Conservation (phyloP, 2,797 vertebrate genomes). For the Anisognathus igniventris region DNA sequence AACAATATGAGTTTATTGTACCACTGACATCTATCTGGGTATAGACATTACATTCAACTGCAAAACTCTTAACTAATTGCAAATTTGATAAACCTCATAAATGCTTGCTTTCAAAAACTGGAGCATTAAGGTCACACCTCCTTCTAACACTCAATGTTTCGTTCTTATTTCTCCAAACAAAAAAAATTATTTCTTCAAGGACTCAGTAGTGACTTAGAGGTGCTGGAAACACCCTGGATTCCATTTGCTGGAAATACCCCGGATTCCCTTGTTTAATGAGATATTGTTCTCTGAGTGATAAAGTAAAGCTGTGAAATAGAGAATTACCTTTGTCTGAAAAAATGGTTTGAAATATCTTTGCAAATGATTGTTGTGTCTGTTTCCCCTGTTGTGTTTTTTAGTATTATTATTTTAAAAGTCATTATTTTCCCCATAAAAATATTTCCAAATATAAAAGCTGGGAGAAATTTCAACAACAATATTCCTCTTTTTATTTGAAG, state of each 20-base stretch:
- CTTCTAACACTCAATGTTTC: not conserved
- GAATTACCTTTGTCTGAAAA: not conserved
- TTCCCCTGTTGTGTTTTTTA: not conserved
- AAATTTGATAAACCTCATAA: not conserved
- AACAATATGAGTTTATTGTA: not conserved
- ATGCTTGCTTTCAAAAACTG: not conserved
- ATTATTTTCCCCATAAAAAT: not conserved
- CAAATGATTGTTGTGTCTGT: not conserved
- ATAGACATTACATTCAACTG: not conserved
- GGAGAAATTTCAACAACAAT: not conserved
- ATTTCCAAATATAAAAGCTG: not conserved
- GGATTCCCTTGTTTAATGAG: not conserved
- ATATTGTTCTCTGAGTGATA: not conserved
- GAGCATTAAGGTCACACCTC: not conserved
- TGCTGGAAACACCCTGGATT: not conserved
- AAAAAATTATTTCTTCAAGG: not conserved
- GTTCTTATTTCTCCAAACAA: not conserved
- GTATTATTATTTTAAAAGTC: not conserved
- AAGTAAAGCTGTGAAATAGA: not conserved
- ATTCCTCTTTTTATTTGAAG: not conserved
- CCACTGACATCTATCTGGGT: not conserved
- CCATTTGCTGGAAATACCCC: not conserved
- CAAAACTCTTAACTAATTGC: not conserved
- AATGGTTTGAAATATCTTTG: not conserved
- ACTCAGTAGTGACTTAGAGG: not conserved